Evolutionary conservation across 2,113 vertebrate genomes (phyloP).

Genomic region (Pardalotus punctatus): DNA sequence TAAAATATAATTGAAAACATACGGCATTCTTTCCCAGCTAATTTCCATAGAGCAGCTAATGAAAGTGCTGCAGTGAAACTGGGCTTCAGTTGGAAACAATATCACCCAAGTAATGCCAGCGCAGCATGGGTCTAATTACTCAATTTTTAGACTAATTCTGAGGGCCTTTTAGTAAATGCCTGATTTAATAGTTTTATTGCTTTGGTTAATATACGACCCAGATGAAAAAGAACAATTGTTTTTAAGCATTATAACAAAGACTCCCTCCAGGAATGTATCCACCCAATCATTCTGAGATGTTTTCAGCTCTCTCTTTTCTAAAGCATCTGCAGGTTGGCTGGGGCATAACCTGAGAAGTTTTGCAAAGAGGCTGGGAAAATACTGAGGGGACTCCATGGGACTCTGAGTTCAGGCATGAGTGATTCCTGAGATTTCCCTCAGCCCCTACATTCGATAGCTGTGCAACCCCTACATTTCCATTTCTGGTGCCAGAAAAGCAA

Average conservation of each 20-base stretch:
- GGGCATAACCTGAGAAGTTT: not conserved
- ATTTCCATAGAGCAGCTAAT: conserved; percentile 59
- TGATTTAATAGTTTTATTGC: conserved; percentile 39
- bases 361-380: not conserved
- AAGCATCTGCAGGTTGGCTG: not conserved
- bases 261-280: not conserved
- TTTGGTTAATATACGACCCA: conserved; percentile 41
- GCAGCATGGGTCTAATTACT: conserved; percentile 69
- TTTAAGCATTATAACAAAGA: not conserved
- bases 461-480: not conserved
- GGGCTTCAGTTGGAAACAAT: conserved; percentile 23
- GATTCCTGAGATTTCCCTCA: not conserved
- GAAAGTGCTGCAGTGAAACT: conserved; percentile 34
- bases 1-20: conserved; percentile 67
- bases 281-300: not conserved
- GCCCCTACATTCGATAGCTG: rapidly evolving
- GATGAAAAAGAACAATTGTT: conserved; percentile 51
- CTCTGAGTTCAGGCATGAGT: not conserved
- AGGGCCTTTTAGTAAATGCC: conserved; percentile 53
- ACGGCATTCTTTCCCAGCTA: conserved; percentile 25
- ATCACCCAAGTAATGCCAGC: conserved; percentile 45
- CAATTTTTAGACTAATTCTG: conserved; percentile 74
- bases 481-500: not conserved
- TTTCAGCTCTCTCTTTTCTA: not conserved
- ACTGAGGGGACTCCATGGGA: rapidly evolving